phyloP scores from a whole-genome alignment of 2,888 invertebrate species.

The Ophonus ardosiacus region DNA sequence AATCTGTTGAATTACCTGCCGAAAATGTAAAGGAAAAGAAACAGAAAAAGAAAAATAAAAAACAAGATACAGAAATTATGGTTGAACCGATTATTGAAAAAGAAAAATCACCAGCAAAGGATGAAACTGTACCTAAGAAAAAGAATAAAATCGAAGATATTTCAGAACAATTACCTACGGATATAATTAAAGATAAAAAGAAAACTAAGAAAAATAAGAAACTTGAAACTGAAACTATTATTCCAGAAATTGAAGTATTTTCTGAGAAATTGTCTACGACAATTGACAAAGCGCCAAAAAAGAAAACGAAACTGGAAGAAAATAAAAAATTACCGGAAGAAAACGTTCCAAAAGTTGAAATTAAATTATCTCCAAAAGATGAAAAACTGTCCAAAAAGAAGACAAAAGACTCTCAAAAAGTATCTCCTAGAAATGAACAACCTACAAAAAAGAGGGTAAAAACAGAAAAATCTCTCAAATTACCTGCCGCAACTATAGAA shows the following conservation, averaged over 20 bases:
- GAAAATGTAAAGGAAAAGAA: neutral
- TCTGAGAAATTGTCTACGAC: neutral
- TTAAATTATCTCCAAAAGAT: neutral
- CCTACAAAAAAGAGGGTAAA: neutral
- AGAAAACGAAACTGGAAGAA: neutral
- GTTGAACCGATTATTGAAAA: neutral
- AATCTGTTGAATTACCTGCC: neutral
- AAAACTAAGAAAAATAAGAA: slow-evolving; percentile 7
- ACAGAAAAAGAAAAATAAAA: neutral
- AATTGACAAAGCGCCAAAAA: neutral
- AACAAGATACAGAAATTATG: neutral
- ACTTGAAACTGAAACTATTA: neutral
- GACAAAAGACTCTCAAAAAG: neutral
- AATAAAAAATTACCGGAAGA: neutral
- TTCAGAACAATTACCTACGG: neutral
- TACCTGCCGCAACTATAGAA: neutral
- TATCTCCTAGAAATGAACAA: neutral
- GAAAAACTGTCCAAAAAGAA: neutral
- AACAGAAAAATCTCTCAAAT: neutral
- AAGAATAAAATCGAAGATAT: neutral
- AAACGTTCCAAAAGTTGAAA: neutral
- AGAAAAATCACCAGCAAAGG: neutral
- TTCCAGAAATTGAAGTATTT: neutral
- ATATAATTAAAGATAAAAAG: neutral
- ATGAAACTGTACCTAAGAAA: neutral